Evolutionary conservation across 2,113 vertebrate species (phyloP).

Genomic region (Ranitomeya variabilis): DNA sequence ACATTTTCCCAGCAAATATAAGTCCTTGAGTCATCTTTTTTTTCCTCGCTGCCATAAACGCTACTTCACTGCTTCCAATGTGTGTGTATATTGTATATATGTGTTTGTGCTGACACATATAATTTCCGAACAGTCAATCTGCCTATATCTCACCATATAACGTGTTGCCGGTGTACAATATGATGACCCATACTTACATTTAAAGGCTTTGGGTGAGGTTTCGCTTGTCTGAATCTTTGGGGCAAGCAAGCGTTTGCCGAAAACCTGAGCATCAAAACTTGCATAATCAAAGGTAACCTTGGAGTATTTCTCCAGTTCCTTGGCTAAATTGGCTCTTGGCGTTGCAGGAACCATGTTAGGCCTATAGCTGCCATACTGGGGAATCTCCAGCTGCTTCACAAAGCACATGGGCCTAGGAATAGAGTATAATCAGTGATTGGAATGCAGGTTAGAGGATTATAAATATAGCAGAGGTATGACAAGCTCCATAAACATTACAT

Average conservation of each 20-base stretch:
- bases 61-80: no score
- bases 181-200: constrained; percentile 82
- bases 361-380: constrained; percentile 89
- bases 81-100: no score
- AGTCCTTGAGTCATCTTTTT: neutral
- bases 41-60: neutral
- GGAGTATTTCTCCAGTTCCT: constrained; percentile 99
- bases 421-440: neutral
- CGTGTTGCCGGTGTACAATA: neutral
- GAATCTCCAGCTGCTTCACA: constrained; percentile 96
- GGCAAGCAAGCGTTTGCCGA: constrained; percentile 96
- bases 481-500: no score
- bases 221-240: constrained; percentile 98
- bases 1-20: neutral
- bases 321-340: constrained; percentile 94
- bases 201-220: constrained; percentile 99
- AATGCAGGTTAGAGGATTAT: no score
- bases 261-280: constrained; percentile 99
- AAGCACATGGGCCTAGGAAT: constrained; percentile 93
- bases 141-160: neutral
- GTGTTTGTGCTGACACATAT: no score
- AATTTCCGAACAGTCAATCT: neutral
- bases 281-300: constrained; percentile 99
- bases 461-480: no score
- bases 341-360: constrained; percentile 87